These are phyloP conservation scores for Enteromius treurensis DNA, from an alignment of 2,797 vertebrate species.

Conservation along the genomic window DNA sequence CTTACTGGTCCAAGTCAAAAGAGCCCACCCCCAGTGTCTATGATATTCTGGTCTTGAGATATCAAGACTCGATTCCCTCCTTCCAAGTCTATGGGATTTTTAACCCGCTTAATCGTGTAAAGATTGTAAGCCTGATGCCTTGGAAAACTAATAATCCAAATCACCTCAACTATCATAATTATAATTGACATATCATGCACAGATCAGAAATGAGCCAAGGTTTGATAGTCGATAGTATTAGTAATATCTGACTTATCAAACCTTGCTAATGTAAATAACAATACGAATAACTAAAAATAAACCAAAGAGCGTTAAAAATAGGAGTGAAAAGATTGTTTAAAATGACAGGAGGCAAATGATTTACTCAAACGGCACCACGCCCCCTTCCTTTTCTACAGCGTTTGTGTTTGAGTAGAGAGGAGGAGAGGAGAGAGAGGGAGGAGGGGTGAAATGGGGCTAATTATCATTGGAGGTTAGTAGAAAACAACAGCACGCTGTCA, in stretches of 20 bases:
- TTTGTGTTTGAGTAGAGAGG: slow-evolving; percentile 28
- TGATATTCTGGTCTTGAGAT: background rate
- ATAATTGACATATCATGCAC: background rate
- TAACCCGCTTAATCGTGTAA: background rate
- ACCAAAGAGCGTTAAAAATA: background rate
- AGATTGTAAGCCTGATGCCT: background rate
- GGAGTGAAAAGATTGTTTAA: slow-evolving; percentile 21
- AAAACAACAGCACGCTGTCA: slow-evolving; percentile 37
- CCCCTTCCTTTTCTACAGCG: slow-evolving; percentile 30
- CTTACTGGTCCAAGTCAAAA: slow-evolving; percentile 16
- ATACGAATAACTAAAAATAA: background rate
- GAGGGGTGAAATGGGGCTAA: slow-evolving; percentile 38
- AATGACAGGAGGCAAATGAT: slow-evolving; percentile 6
- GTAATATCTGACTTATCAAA: background rate
- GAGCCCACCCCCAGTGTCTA: background rate
- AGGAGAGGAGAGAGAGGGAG: slow-evolving; percentile 18
- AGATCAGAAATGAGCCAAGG: background rate
- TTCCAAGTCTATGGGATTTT: background rate
- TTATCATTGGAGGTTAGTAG: slow-evolving; percentile 51
- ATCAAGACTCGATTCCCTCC: background rate
- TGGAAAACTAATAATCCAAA: background rate
- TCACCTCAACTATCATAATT: background rate
- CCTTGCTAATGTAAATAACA: background rate
- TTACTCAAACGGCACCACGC: slow-evolving; percentile 32
- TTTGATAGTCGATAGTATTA: background rate